Conservation (phyloP, 2,113 vertebrate species). For the Burhinus oedicnemus region DNA sequence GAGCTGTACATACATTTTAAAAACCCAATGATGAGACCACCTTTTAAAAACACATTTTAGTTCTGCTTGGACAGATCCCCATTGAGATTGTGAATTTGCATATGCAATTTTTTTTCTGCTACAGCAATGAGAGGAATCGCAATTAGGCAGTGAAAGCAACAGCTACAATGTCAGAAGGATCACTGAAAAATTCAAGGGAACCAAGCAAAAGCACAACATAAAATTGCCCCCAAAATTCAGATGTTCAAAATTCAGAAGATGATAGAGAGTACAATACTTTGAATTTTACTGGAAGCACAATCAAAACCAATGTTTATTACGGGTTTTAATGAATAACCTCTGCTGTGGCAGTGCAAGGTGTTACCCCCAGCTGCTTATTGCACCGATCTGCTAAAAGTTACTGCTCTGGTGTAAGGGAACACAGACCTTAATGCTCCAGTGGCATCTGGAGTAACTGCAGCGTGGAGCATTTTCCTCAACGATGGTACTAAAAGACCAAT, state of each 20-base stretch:
- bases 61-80: neutral
- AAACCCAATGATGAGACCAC: neutral
- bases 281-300: neutral
- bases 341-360: neutral
- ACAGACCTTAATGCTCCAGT: neutral
- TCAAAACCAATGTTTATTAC: neutral
- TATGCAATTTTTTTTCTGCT: neutral
- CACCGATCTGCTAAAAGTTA: no score
- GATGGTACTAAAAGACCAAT: no score
- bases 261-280: neutral
- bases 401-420: neutral
- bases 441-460: neutral
- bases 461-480: neutral
- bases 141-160: neutral
- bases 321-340: neutral
- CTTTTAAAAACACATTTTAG: neutral
- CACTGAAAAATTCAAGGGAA: neutral
- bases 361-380: neutral
- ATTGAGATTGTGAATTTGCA: neutral
- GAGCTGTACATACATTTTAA: neutral
- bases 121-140: neutral
- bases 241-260: neutral
- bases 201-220: neutral
- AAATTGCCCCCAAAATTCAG: neutral
- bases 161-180: neutral